Evolutionary conservation across 1,140 invertebrate genomes (phyloP).

Genomic region (Achroia grisella): DNA sequence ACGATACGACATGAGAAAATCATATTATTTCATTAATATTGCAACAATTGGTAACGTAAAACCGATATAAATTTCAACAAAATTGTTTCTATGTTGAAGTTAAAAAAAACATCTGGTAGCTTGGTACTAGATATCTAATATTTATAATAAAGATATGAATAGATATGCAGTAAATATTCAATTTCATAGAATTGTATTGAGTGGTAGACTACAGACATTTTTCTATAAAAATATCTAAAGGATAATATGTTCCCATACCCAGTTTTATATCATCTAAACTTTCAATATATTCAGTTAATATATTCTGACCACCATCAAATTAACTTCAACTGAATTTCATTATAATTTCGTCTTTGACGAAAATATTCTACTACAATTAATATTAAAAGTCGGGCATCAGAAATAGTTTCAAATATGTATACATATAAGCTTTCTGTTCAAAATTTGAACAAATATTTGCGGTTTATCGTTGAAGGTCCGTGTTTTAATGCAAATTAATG

Average conservation of each 20-base stretch:
- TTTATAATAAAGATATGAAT: neutral
- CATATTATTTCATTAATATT: neutral
- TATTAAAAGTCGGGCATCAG: neutral
- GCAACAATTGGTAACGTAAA: too few species aligned
- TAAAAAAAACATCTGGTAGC: neutral
- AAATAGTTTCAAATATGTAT: neutral
- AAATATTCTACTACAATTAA: neutral
- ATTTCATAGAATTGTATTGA: neutral
- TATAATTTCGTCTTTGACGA: neutral
- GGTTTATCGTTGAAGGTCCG: too few species aligned
- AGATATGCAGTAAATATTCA: neutral
- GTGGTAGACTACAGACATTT: neutral
- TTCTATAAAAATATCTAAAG: conserved; percentile 28
- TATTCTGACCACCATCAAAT: neutral
- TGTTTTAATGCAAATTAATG: too few species aligned
- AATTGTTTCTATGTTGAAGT: neutral
- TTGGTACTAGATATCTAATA: neutral
- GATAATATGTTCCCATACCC: conserved; percentile 41
- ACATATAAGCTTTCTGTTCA: neutral
- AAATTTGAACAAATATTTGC: neutral
- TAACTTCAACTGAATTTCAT: neutral
- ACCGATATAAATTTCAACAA: neutral
- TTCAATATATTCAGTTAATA: conserved; percentile 12
- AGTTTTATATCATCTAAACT: conserved; percentile 14
- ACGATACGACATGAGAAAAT: neutral